Evolutionary conservation across 2,797 vertebrate genomes (phyloP), one percentile per base, ranked within the genome.

Genomic region (Falco naumanni): DNA sequence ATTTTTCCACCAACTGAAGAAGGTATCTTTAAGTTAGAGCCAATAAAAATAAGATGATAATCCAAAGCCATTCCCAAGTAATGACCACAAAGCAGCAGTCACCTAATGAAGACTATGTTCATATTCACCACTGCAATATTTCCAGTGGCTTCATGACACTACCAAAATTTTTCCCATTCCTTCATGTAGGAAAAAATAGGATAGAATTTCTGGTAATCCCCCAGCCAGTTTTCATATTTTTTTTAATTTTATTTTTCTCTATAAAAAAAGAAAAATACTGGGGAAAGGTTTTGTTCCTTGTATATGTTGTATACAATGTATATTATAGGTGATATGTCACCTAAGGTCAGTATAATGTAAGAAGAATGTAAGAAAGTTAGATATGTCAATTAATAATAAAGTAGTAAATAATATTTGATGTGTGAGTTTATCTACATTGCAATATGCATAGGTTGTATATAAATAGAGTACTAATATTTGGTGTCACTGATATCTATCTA

Each of bases 1-100:
- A 59, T 87, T 88, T 90, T 87, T 85, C 85, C 82, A 78, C 93
- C 33, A 71, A 75, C 39, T 53, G 68, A 94, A 85, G 75, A 93
- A 91, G 87, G 81, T 94, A 64, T 91, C 89, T 97, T 96, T 94
- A 94, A 95, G 82, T 75, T 65, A 37, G 37, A 91, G 60, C 87
- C 89, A 97, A 76, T 77, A 95, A 89, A 97, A 97, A 93, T 71
- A 93, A 81, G 45, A 86, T 81, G 68, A 72, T 60, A 81, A 77
- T 92, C 84, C 90, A 92, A 87, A 95, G 60, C 59, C 51, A 94
- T 96, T 96, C 86, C 86, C 79, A 87, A 92, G 74, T 71, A 95
- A 95, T 87, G 71, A 95, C 88, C 70, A 68, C 82, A 92, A 87
- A 90, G 61, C 70, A 90, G 65, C 81, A 94, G 70, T 72, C 87